A percentile compares a stretch with the other conserved stretches of the same genome.
phyloP scores from a whole-genome alignment of 2,113 vertebrate genomes.

The Poeciliopsis turrubarensis region DNA sequence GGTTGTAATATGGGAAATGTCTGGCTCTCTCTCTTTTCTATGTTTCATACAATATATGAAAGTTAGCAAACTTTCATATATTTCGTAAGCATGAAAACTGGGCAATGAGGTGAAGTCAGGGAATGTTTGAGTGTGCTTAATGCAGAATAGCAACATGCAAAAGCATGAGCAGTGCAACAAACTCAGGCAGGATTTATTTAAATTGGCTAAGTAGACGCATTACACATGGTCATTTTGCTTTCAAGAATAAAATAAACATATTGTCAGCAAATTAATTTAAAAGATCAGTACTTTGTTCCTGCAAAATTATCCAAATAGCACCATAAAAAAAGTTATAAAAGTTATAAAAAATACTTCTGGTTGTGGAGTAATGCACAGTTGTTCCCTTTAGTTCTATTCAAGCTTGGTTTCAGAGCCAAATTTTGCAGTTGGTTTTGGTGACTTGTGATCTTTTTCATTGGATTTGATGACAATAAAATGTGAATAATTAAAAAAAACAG shows the following conservation, averaged over 20 bases:
- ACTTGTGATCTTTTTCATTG: background rate
- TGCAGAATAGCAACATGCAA: conserved; percentile 41
- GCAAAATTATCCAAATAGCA: background rate
- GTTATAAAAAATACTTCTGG: background rate
- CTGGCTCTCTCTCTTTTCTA: too few relatives aligned
- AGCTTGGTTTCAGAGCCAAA: background rate
- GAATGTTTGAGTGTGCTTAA: background rate
- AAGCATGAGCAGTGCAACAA: conserved; percentile 14
- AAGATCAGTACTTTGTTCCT: background rate
- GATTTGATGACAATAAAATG: conserved; percentile 16
- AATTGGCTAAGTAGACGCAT: background rate
- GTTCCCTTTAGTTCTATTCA: background rate
- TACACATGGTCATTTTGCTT: background rate
- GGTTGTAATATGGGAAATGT: too few relatives aligned
- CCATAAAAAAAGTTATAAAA: background rate
- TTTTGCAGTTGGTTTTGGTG: background rate
- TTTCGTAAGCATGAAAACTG: background rate
- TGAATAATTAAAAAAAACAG: background rate
- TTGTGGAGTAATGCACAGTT: background rate
- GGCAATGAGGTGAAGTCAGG: background rate
- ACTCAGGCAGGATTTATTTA: conserved; percentile 13
- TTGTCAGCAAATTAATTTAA: background rate
- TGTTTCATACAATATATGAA: too few relatives aligned
- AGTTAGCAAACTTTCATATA: too few relatives aligned
- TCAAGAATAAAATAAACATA: background rate